Evolutionary conservation across 2,113 vertebrate species (phyloP).

Genomic region (Opisthocomus hoazin): DNA sequence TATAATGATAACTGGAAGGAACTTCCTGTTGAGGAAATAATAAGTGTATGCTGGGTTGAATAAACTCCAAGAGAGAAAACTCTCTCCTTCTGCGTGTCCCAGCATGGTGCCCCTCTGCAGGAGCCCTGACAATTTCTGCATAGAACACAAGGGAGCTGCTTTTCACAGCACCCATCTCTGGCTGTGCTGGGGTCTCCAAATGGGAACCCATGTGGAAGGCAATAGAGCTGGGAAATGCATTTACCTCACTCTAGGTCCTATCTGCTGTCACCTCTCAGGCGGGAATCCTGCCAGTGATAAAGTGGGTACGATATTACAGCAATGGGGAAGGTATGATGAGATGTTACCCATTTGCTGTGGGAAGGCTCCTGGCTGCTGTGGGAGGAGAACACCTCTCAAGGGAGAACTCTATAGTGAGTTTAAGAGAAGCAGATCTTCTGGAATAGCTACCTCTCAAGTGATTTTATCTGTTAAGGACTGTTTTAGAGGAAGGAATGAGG

Average conservation of each 20-base stretch:
- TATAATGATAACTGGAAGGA: constrained; percentile 38
- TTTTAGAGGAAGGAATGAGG: background rate
- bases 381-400: background rate
- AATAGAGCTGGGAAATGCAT: background rate
- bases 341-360: background rate
- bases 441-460: background rate
- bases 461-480: background rate
- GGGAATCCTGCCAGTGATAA: background rate
- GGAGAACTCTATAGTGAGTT: background rate
- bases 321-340: fast-evolving
- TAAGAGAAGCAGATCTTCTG: background rate
- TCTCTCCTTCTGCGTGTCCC: background rate
- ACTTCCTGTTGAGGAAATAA: constrained; percentile 57
- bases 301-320: fast-evolving
- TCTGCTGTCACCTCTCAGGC: background rate
- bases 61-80: constrained; percentile 10
- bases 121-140: fast-evolving
- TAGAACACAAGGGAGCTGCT: background rate
- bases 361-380: background rate
- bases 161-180: background rate
- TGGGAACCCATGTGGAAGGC: background rate
- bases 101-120: background rate
- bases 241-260: background rate
- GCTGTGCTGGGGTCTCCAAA: background rate
- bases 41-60: constrained; percentile 13